Conservation (phyloP, 2,113 vertebrate genomes). For the Myotis brandtii region DNA sequence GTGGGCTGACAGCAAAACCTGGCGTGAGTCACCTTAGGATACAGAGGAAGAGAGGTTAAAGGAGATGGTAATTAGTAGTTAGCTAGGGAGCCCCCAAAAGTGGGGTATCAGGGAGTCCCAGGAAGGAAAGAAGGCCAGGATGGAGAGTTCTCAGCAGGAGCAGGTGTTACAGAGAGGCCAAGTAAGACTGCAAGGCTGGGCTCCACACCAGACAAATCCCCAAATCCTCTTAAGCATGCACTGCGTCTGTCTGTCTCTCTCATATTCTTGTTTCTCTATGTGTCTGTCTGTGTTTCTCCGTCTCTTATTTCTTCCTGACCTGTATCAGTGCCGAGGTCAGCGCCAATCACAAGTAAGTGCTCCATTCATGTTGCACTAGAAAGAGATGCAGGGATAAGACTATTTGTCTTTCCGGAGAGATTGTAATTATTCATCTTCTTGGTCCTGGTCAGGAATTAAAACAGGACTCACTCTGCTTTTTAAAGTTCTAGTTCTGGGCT, state of each 20-base stretch:
- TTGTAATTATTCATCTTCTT: neutral
- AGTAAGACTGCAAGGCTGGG: neutral
- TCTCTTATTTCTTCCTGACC: neutral
- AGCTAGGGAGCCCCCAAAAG: neutral
- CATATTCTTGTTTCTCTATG: neutral
- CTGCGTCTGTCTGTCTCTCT: neutral
- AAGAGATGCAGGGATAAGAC: neutral
- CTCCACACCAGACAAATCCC: neutral
- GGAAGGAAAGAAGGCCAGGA: neutral
- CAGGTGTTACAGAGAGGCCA: neutral
- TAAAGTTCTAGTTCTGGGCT: neutral
- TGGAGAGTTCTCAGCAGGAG: neutral
- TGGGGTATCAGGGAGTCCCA: too few species aligned
- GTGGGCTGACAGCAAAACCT: neutral
- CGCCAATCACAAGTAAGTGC: too few species aligned
- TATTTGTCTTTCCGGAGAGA: neutral
- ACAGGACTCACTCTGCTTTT: neutral
- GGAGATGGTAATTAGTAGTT: neutral
- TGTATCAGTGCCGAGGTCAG: neutral
- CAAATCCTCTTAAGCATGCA: neutral
- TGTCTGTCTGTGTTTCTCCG: neutral
- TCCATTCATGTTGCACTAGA: neutral
- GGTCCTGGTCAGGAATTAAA: neutral
- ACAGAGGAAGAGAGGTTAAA: neutral
- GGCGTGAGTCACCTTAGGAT: neutral